These are phyloP conservation scores for Loxodonta africana DNA, from an alignment of 2,113 vertebrate species.

Conservation along the genomic window DNA sequence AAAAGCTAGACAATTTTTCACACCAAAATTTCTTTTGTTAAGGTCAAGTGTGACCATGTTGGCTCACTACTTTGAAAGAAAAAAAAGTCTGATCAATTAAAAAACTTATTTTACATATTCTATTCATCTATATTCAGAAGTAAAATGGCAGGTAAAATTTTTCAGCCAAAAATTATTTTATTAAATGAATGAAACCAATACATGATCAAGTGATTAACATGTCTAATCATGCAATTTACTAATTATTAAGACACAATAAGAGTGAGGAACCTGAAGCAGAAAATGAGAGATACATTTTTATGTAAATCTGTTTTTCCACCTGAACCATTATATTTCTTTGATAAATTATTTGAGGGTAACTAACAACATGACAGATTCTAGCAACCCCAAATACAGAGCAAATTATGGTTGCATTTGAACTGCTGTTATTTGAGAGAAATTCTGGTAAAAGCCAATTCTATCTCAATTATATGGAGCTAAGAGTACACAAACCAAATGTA, in stretches of 20 bases:
- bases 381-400: not conserved
- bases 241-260: not conserved
- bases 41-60: not conserved
- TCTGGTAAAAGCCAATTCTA: not conserved
- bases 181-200: not conserved
- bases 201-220: not conserved
- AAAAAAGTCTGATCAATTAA: not conserved
- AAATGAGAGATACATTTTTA: not conserved
- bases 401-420: not conserved
- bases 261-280: not conserved
- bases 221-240: not conserved
- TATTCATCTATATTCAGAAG: not conserved
- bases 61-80: not conserved
- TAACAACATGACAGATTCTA: not conserved
- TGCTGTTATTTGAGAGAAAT: not conserved
- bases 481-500: not conserved
- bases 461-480: not conserved
- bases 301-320: not conserved
- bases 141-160: not conserved
- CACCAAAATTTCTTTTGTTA: not conserved
- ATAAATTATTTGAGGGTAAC: not conserved
- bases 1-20: not conserved
- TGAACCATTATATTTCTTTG: not conserved
- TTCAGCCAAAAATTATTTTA: not conserved
- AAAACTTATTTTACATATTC: not conserved